These are phyloP conservation scores for Paradoxurus hermaphroditus DNA, from an alignment of 2,113 vertebrate genomes.

Conservation along the genomic window DNA sequence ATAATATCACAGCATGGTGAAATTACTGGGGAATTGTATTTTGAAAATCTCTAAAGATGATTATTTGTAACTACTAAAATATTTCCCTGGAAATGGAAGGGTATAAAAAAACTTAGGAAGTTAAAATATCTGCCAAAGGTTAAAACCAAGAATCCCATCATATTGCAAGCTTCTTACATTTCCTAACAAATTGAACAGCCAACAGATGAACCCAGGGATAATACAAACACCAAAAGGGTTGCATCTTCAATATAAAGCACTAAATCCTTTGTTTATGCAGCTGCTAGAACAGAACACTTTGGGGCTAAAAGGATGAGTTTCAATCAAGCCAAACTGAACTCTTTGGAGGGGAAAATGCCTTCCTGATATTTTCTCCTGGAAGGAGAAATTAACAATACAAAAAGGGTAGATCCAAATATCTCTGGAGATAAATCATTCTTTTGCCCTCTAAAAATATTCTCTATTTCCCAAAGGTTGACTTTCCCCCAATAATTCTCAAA, in stretches of 20 bases:
- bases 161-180: background rate
- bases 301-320: background rate
- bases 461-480: background rate
- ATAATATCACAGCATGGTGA: background rate
- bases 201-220: background rate
- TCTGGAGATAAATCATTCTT: background rate
- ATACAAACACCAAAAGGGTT: background rate
- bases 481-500: background rate
- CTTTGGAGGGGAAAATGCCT: background rate
- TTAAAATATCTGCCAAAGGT: background rate
- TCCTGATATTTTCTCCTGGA: background rate
- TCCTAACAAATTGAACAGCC: background rate
- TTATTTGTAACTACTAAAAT: background rate
- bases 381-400: background rate
- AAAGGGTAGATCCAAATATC: background rate
- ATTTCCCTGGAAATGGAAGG: background rate
- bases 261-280: slow-evolving; percentile 15
- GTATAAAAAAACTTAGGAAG: background rate
- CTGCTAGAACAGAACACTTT: background rate
- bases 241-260: background rate
- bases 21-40: background rate
- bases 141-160: background rate
- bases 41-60: background rate
- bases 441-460: background rate
- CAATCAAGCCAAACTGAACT: background rate